These are phyloP conservation scores for Pelodytes ibericus DNA, from an alignment of 2,797 vertebrate species.

Conservation along the genomic window DNA sequence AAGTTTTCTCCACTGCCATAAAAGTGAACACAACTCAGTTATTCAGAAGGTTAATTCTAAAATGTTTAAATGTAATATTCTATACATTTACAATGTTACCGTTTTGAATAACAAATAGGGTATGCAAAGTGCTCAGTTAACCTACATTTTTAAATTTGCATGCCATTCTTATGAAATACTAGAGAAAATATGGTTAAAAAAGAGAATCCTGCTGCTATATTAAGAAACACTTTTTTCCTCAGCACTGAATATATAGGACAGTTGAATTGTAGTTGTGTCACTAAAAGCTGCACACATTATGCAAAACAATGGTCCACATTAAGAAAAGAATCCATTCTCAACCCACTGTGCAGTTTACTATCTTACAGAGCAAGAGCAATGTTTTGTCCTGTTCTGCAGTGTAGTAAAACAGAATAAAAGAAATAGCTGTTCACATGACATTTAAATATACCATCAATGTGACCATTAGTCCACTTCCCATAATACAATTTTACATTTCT, in stretches of 20 bases:
- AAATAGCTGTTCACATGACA: conserved; percentile 1
- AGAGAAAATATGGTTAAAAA: background rate
- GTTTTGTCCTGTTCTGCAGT: background rate
- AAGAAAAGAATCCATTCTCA: conserved; percentile 6
- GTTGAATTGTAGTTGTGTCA: conserved; percentile 5
- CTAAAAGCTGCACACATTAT: conserved; percentile 24
- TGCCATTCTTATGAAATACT: background rate
- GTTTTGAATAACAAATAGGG: background rate
- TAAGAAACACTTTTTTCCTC: too few relatives aligned
- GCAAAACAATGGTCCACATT: conserved; percentile 20
- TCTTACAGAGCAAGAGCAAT: conserved; percentile 12
- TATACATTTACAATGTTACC: too few relatives aligned
- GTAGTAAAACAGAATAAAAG: background rate
- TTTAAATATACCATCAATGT: conserved; percentile 25
- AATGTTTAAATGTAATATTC: too few relatives aligned
- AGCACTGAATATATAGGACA: conserved; percentile 3
- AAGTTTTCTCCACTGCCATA: too few relatives aligned
- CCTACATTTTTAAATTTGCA: background rate
- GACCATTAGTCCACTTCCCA: conserved; percentile 5
- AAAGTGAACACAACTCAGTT: too few relatives aligned
- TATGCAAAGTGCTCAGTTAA: background rate
- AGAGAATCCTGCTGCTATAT: conserved; percentile 12
- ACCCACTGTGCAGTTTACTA: conserved; percentile 27
- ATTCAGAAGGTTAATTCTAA: too few relatives aligned
- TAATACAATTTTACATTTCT: conserved; percentile 19